Percentiles rank a stretch among this genome's conserved stretches.
Evolutionary conservation across 2,113 vertebrate species (phyloP).

Genomic region (Mionectes macconnelli): DNA sequence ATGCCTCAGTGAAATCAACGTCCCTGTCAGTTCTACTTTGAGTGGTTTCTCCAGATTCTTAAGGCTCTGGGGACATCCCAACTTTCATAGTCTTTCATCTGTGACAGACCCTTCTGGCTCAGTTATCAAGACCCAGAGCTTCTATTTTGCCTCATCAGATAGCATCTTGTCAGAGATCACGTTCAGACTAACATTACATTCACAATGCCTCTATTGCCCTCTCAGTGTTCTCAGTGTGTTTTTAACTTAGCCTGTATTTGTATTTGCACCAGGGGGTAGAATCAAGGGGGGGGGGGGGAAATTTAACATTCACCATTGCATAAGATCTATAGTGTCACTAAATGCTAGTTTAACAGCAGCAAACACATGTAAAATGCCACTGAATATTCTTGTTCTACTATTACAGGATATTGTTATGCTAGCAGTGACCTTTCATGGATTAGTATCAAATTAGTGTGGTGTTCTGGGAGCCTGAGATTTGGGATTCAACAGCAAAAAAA

Average conservation of each 20-base stretch:
- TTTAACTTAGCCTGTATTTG: neutral
- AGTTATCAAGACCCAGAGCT: neutral
- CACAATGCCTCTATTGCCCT: neutral
- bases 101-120: neutral
- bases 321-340: neutral
- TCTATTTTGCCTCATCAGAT: neutral
- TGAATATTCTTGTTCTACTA: neutral
- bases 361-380: neutral
- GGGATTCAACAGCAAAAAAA: neutral
- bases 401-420: neutral
- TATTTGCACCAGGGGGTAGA: neutral
- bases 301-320: neutral
- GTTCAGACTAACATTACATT: neutral
- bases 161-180: neutral
- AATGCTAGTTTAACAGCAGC: neutral
- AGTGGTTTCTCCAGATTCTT: neutral
- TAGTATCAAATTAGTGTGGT: neutral
- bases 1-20: neutral
- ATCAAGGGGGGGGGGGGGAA: neutral
- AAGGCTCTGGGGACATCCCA: neutral
- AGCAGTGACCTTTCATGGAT: slow-evolving; percentile 8
- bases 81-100: neutral
- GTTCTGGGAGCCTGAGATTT: neutral
- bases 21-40: neutral
- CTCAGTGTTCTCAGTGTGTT: neutral